These are phyloP conservation scores for Cancer borealis DNA, from an alignment of 2,888 invertebrate genomes.

Conservation along the genomic window DNA sequence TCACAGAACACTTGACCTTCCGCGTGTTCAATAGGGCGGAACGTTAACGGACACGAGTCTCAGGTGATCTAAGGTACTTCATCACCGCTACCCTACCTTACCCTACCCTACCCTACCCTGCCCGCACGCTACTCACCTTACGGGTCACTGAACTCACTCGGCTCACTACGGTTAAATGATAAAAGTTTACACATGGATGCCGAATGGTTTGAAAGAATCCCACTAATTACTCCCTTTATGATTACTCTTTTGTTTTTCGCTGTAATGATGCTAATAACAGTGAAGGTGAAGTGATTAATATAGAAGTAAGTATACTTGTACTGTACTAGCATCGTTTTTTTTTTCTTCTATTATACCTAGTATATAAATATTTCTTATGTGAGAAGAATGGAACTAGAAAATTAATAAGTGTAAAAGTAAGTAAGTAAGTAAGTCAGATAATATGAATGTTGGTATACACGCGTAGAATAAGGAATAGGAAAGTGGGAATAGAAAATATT, in stretches of 20 bases:
- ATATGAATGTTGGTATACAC: too few relatives aligned
- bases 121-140: neutral
- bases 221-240: neutral
- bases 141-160: constrained; percentile 1
- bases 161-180: neutral
- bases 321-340: neutral
- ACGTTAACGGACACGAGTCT: neutral
- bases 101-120: neutral
- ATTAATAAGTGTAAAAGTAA: too few relatives aligned
- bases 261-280: neutral
- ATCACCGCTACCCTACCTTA: neutral
- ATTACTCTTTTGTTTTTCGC: neutral
- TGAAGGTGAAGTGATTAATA: neutral
- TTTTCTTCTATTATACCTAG: too few relatives aligned
- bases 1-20: neutral
- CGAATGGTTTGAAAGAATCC: neutral
- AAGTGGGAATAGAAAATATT: neutral
- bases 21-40: constrained; percentile 11
- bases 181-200: neutral
- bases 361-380: too few relatives aligned
- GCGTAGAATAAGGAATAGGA: neutral
- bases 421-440: too few relatives aligned
- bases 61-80: constrained; percentile 4
- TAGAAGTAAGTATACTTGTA: neutral
- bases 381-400: too few relatives aligned